Conservation (phyloP, 2,797 vertebrate species). For the Tolypeutes matacus region DNA sequence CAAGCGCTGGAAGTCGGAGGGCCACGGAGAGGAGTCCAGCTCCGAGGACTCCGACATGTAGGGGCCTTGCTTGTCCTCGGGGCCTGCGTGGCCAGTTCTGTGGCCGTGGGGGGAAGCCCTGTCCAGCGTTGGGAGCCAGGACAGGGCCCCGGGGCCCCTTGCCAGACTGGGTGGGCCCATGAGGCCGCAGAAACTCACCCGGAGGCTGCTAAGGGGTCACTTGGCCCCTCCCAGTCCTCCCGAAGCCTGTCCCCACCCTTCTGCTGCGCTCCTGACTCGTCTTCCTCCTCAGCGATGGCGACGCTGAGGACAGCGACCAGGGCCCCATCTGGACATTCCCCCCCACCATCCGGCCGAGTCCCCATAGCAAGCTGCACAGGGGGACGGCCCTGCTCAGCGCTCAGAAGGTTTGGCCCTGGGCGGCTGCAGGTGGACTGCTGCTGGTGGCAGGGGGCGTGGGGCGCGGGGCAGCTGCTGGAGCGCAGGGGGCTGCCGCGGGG, state of each 20-base stretch:
- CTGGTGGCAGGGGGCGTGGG: no score
- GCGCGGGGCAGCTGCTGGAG: background rate
- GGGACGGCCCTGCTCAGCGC: slow-evolving; percentile 91
- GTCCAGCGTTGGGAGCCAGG: no score
- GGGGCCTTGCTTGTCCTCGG: background rate
- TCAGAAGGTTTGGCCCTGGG: slow-evolving; percentile 89
- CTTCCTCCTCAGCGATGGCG: slow-evolving; percentile 91
- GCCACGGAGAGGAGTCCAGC: slow-evolving; percentile 97
- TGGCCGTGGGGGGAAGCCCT: no score
- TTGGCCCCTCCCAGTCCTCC: background rate
- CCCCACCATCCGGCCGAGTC: slow-evolving; percentile 94
- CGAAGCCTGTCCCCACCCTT: no score
- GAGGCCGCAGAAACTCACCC: no score
- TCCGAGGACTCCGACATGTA: slow-evolving; percentile 98
- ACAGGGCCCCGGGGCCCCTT: no score
- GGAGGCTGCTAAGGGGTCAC: background rate
- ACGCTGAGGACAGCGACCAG: slow-evolving; percentile 93
- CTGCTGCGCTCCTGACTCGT: background rate
- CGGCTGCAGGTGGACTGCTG: no score
- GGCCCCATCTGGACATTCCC: slow-evolving; percentile 97
- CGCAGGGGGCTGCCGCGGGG: background rate
- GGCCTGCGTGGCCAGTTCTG: no score
- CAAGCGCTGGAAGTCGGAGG: slow-evolving; percentile 98
- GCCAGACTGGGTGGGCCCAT: no score
- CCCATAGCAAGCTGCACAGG: slow-evolving; percentile 95